phyloP scores from a whole-genome alignment of 1,140 invertebrate genomes.

The Hetaerina americana region DNA sequence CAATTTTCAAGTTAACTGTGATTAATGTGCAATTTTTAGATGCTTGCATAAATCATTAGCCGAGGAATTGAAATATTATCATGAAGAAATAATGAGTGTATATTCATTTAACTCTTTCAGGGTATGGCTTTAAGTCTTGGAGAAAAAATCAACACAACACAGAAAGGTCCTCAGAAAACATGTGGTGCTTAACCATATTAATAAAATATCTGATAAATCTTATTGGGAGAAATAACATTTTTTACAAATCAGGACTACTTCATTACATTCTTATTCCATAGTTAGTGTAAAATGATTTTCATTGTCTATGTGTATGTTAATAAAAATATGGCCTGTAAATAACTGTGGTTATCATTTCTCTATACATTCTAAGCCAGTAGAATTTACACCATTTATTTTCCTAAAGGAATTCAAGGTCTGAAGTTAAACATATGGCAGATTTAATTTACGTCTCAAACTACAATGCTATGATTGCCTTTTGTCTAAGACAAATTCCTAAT shows the following conservation, averaged over 20 bases:
- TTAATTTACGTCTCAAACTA: too few species aligned
- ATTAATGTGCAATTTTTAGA: slow-evolving; percentile 2
- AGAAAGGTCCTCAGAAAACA: slow-evolving; percentile 42
- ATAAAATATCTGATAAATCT: not conserved
- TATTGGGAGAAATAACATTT: not conserved
- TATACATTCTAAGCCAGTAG: too few species aligned
- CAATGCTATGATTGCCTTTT: too few species aligned
- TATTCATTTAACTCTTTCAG: slow-evolving; percentile 35
- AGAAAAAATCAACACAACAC: slow-evolving; percentile 90
- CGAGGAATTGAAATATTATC: slow-evolving; percentile 5
- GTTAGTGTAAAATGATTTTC: not conserved
- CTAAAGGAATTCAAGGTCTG: too few species aligned
- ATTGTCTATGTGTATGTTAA: not conserved
- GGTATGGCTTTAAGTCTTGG: slow-evolving; percentile 94
- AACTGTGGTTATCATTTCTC: too few species aligned
- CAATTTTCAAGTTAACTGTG: not conserved
- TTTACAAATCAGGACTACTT: not conserved
- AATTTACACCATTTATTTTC: too few species aligned
- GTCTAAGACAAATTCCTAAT: too few species aligned
- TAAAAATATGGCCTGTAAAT: too few species aligned
- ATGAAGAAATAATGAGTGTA: slow-evolving; percentile 5
- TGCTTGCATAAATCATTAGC: slow-evolving; percentile 5
- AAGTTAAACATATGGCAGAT: too few species aligned
- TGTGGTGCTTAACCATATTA: not conserved
- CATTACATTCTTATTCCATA: not conserved